Evolutionary conservation across 64 coral and sea anemone genomes (phyloP).

Genomic region (Cladopsammia gracilis): DNA sequence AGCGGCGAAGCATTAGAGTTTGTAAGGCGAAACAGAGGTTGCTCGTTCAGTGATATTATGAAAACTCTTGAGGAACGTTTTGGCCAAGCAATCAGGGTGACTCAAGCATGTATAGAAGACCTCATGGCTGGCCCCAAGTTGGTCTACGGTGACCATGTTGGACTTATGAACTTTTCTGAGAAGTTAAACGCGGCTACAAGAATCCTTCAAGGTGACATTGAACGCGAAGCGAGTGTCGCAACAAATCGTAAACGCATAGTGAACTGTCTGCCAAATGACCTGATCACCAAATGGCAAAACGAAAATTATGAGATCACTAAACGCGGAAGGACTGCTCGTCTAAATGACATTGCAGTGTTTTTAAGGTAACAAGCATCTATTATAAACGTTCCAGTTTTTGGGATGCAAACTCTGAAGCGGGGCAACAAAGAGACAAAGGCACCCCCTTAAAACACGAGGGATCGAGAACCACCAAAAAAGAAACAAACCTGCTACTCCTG

Average conservation of each 20-base stretch:
- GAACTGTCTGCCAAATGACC: constrained; percentile 36
- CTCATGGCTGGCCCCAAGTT: constrained; percentile 41
- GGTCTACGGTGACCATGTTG: constrained; percentile 12
- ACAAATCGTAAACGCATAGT: constrained; percentile 39
- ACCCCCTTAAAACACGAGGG: background rate
- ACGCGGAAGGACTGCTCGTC: constrained; percentile 11
- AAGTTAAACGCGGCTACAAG: background rate
- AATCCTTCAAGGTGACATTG: too few relatives aligned
- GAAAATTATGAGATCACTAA: constrained; percentile 63
- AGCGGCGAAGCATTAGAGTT: too few relatives aligned
- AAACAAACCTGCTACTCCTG: too few relatives aligned
- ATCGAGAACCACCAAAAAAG: background rate
- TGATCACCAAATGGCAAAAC: constrained; percentile 61
- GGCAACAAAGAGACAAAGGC: constrained; percentile 47
- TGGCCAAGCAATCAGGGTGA: too few relatives aligned
- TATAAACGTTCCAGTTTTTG: too few relatives aligned
- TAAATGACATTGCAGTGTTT: background rate
- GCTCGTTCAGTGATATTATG: too few relatives aligned
- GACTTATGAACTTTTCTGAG: constrained; percentile 28
- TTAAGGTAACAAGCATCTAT: too few relatives aligned
- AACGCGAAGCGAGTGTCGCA: constrained; percentile 15
- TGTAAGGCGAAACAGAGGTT: too few relatives aligned
- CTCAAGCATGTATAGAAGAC: too few relatives aligned
- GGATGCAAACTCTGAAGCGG: background rate
- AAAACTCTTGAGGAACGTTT: too few relatives aligned